phyloP scores from a whole-genome alignment of 2,797 vertebrate genomes.

The Acipenser oxyrinchus region DNA sequence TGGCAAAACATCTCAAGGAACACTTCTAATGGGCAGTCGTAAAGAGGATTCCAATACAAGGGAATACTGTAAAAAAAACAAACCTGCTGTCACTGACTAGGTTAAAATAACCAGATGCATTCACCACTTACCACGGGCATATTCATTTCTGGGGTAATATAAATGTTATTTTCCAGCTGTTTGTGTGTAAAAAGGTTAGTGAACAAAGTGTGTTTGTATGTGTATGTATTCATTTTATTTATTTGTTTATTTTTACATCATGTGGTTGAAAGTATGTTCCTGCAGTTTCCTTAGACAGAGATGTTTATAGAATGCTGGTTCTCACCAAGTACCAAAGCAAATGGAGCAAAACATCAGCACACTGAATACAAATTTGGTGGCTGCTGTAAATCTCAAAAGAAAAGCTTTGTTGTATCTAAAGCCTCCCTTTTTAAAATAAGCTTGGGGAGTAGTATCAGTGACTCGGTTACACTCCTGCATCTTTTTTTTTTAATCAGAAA shows the following conservation, averaged over 20 bases:
- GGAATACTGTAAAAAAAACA: too few species aligned
- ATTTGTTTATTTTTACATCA: constrained; percentile 1
- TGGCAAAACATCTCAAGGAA: too few species aligned
- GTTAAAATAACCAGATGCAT: too few species aligned
- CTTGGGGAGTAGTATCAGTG: constrained; percentile 24
- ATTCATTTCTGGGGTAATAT: too few species aligned
- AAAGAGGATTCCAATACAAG: too few species aligned
- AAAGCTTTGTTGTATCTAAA: constrained; percentile 35
- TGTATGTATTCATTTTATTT: too few species aligned
- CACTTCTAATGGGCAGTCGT: too few species aligned
- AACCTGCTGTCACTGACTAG: too few species aligned
- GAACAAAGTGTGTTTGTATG: too few species aligned
- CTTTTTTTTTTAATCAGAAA: constrained; percentile 25
- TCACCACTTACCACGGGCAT: too few species aligned
- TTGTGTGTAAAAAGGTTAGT: too few species aligned
- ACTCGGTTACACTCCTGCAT: constrained; percentile 31
- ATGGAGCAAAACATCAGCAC: constrained; percentile 44
- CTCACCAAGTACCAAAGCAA: constrained; percentile 45
- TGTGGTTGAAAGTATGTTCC: constrained; percentile 24
- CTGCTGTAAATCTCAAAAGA: constrained; percentile 38
- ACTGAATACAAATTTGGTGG: constrained; percentile 44
- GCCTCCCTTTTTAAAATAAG: constrained; percentile 32
- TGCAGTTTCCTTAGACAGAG: constrained; percentile 15
- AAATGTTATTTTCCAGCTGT: too few species aligned
- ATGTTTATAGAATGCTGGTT: constrained; percentile 42